Evolutionary conservation across 2,113 vertebrate species (phyloP), one percentile per base, ranked within the genome.

Genomic region (Entosphenus tridentatus): DNA sequence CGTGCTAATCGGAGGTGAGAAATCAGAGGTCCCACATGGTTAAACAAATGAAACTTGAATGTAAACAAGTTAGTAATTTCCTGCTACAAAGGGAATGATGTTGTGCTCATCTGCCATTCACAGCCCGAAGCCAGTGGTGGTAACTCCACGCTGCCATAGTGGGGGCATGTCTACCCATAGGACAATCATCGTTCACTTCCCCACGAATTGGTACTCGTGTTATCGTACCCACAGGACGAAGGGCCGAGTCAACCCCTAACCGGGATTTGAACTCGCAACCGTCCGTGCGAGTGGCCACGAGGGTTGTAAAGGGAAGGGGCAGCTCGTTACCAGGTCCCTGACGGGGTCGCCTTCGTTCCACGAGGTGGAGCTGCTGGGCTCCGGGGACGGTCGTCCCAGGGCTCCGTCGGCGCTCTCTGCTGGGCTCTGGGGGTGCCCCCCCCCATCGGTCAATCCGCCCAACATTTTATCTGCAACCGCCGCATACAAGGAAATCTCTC

Each of bases 341-440:
- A 72, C 75, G 8, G 84, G 71, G 57, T 89, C 84, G 69, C 87
- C 86, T 1, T 70, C 81, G 54, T 85, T 89, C 71, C 81, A 86
- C 11, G 87, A 89, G 9, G 82, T 76, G 0, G 82, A 88, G 78
- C 86, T 95, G 77, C 82, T 85, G 70, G 83, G 80, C 65, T 86
- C 86, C 10, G 84, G 83, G 18, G 83, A 86, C 0, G 70, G 81
- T 70, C 69, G 74, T 1, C 76, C 79, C 10, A 65, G 62, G 78
- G 81, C 67, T 84, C 84, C 0, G 80, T 80, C 16, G 81, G 83
- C n/a, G 77, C 77, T 39, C 56, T 71, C 70, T 18, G 76, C 73
- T 65, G 83, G 81, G 73, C 80, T 88, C 57, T 74, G 71, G 12
- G 73, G 80, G 69, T 78, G 79, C 68, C 77, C 76, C 0, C 71